Conservation (phyloP, 92 coral and sea anemone species). For the Actinernus sp. region DNA sequence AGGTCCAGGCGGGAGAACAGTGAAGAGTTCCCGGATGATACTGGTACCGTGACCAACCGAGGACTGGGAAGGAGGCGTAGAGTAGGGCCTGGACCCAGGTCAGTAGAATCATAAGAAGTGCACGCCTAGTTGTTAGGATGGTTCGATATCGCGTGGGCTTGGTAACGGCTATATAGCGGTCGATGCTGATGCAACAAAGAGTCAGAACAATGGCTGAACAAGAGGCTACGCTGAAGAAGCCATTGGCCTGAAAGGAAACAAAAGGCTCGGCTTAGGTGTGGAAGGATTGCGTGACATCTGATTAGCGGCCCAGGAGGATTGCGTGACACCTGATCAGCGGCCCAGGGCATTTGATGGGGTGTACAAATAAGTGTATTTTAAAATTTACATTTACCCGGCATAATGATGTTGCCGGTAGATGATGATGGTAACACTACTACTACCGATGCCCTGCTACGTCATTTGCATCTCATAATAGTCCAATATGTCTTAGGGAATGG, state of each 20-base stretch:
- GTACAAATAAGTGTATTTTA: background rate
- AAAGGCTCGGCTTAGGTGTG: background rate
- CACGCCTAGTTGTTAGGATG: slow-evolving; percentile 76
- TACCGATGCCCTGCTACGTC: too few species aligned
- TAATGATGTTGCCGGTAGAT: too few species aligned
- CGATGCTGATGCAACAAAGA: slow-evolving; percentile 83
- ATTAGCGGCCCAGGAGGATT: too few species aligned
- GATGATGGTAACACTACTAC: too few species aligned
- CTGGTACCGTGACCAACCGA: slow-evolving; percentile 78
- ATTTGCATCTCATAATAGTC: too few species aligned
- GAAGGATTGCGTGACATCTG: too few species aligned
- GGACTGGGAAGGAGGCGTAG: slow-evolving; percentile 79
- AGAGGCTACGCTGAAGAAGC: slow-evolving; percentile 82
- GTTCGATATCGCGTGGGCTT: slow-evolving; percentile 77
- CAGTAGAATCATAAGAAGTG: slow-evolving; percentile 48
- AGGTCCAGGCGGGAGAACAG: slow-evolving; percentile 86
- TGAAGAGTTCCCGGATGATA: slow-evolving; percentile 92
- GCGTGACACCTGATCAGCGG: too few species aligned
- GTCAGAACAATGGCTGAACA: slow-evolving; percentile 78
- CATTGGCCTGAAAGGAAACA: slow-evolving; percentile 67
- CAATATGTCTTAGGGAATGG: too few species aligned
- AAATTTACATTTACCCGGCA: background rate
- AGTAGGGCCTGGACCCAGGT: slow-evolving; percentile 80
- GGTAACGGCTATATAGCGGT: slow-evolving; percentile 90
- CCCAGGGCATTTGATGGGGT: background rate